A percentile compares a stretch with the other conserved stretches of the same genome.
These are phyloP conservation scores for Steinernema hermaphroditum DNA, from an alignment of 2,888 invertebrate species.

Conservation along the genomic window DNA sequence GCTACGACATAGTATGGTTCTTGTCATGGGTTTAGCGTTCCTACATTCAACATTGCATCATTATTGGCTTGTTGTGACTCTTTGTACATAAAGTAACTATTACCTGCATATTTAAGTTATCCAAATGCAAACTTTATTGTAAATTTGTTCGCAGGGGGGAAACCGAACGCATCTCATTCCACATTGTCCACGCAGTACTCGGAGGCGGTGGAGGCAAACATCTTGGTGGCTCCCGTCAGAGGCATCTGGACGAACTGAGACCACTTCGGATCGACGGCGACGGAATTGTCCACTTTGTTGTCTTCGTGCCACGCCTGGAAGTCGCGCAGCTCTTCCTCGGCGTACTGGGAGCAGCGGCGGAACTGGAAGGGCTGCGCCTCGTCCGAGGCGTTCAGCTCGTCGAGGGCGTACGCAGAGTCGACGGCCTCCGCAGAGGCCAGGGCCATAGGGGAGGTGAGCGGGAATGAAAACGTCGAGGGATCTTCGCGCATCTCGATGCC, in stretches of 20 bases:
- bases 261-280: not conserved
- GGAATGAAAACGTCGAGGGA: not conserved
- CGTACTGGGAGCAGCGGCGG: constrained; percentile 23
- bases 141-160: too few relatives aligned
- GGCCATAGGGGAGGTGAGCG: not conserved
- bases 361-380: not conserved
- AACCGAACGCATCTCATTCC: not conserved
- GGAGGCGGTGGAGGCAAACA: constrained; percentile 18
- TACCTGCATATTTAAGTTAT: too few relatives aligned
- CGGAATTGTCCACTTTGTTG: constrained; percentile 17
- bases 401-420: not conserved
- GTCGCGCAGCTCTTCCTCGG: not conserved
- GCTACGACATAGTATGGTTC: too few relatives aligned
- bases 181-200: constrained; percentile 24
- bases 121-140: too few relatives aligned
- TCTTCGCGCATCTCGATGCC: constrained; percentile 12
- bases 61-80: too few relatives aligned
- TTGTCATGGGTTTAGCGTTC: too few relatives aligned
- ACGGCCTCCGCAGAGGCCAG: not conserved
- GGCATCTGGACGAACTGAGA: constrained; percentile 13
- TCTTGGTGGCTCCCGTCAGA: not conserved
- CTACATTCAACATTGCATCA: too few relatives aligned
- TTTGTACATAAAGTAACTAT: too few relatives aligned
- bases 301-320: constrained; percentile 21
- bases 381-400: not conserved